Percentiles rank a stretch among this genome's conserved stretches.
phyloP scores from a whole-genome alignment of 2,113 vertebrate genomes.

The Pungitius pungitius region DNA sequence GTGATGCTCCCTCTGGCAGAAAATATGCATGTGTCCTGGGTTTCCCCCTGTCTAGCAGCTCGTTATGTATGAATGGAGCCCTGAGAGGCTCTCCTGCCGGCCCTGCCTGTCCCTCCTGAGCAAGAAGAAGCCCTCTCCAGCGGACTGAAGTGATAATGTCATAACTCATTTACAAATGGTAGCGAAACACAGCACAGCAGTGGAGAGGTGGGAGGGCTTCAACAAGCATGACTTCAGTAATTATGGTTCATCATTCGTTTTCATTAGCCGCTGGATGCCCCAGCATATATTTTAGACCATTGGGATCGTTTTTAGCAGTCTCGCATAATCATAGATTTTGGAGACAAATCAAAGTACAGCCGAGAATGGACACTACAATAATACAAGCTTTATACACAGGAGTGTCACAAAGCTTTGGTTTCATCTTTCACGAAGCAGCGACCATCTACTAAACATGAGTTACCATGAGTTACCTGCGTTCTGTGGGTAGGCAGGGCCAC shows the following conservation, averaged over 20 bases:
- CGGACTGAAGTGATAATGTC: conserved; percentile 38
- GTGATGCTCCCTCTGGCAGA: conserved; percentile 44
- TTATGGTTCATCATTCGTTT: conserved; percentile 38
- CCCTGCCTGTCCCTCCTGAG: conserved; percentile 7
- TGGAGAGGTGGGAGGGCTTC: conserved; percentile 29
- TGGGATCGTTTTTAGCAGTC: conserved; percentile 2
- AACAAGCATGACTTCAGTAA: conserved; percentile 25
- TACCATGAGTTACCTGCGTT: conserved; percentile 95
- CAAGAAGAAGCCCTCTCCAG: conserved; percentile 7
- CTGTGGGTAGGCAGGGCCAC: conserved; percentile 93
- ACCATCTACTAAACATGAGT: too few species aligned
- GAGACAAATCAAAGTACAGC: background rate
- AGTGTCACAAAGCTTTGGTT: background rate
- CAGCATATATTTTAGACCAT: conserved; percentile 9
- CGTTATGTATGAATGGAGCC: background rate
- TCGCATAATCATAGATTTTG: conserved; percentile 3
- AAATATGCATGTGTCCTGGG: conserved; percentile 37
- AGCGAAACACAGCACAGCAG: conserved; percentile 35
- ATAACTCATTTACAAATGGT: conserved; percentile 47
- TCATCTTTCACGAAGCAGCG: background rate
- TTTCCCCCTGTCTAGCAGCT: conserved; percentile 35
- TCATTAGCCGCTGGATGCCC: conserved; percentile 21
- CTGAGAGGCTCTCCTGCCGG: conserved; percentile 15
- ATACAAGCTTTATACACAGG: background rate
- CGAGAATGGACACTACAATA: background rate